Evolutionary conservation across 2,888 invertebrate species (phyloP).

Genomic region (Syritta pipiens): DNA sequence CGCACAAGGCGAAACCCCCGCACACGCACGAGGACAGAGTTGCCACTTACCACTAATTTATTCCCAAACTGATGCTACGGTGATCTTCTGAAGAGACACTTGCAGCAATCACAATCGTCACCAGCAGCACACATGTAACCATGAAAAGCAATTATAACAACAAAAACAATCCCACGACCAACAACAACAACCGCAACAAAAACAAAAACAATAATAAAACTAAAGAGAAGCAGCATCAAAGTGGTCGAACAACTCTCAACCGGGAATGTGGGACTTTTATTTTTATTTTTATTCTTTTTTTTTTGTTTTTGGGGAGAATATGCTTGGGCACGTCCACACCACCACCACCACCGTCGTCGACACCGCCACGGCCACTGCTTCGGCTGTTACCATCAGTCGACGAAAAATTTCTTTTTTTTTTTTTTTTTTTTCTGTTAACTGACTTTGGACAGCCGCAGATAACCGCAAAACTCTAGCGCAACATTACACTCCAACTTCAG

Average conservation of each 20-base stretch:
- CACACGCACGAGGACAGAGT: too few species aligned
- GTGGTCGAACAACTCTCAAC: conserved; percentile 59
- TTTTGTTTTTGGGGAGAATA: conserved; percentile 28
- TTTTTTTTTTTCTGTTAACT: conserved; percentile 25
- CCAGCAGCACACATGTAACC: conserved; percentile 32
- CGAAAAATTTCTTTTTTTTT: too few species aligned
- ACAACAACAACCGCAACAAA: conserved; percentile 23
- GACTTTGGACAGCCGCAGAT: conserved; percentile 30
- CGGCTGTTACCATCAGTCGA: too few species aligned
- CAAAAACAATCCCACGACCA: conserved; percentile 31
- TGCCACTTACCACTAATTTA: too few species aligned
- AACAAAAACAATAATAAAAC: not conserved
- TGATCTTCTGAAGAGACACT: conserved; percentile 51
- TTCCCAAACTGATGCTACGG: conserved; percentile 2
- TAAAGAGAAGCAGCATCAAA: conserved; percentile 32
- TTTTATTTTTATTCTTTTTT: conserved; percentile 19
- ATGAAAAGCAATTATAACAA: conserved; percentile 55
- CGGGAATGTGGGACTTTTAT: conserved; percentile 64
- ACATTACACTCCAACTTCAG: conserved; percentile 30
- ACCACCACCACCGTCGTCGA: conserved; percentile 26
- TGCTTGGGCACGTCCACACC: conserved; percentile 57
- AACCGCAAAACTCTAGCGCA: conserved; percentile 38
- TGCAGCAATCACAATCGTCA: conserved; percentile 37
- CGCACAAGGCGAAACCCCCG: too few species aligned
- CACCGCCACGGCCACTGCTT: not conserved